phyloP scores from a whole-genome alignment of 2,113 vertebrate genomes.

The Apteryx mantelli region DNA sequence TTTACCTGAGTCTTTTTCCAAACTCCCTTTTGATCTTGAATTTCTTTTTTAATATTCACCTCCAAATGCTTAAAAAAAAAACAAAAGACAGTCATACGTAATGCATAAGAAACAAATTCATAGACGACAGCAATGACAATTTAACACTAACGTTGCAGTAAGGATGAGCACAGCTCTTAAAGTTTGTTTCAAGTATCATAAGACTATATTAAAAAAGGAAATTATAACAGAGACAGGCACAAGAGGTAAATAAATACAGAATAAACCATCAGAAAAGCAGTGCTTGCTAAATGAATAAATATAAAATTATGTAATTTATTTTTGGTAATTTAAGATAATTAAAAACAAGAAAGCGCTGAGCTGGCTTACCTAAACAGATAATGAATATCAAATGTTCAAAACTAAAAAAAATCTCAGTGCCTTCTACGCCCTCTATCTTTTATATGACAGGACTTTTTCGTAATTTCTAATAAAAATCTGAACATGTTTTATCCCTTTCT shows the following conservation, averaged over 20 bases:
- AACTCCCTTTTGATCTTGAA: constrained; percentile 8
- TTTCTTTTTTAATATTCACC: constrained; percentile 61
- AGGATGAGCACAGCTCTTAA: neutral
- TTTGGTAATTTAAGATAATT: neutral
- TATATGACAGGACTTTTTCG: neutral
- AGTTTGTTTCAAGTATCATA: neutral
- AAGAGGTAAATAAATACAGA: neutral
- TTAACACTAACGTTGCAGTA: neutral
- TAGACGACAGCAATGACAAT: neutral
- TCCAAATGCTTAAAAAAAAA: constrained; percentile 36
- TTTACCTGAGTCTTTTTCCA: constrained; percentile 68
- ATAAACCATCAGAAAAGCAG: neutral
- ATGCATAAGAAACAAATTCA: neutral
- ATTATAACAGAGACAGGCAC: neutral
- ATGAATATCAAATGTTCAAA: neutral
- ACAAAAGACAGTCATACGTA: neutral
- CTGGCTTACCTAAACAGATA: neutral
- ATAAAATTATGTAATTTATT: neutral
- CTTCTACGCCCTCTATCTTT: neutral
- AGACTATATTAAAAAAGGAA: neutral
- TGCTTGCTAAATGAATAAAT: neutral
- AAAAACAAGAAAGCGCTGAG: neutral
- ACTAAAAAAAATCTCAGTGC: neutral
- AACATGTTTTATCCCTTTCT: neutral
- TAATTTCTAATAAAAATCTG: neutral